Base-by-base conservation (phyloP, 53 echinoderm and acorn worm genomes). In the Mesocentrotus franciscanus region DNA sequence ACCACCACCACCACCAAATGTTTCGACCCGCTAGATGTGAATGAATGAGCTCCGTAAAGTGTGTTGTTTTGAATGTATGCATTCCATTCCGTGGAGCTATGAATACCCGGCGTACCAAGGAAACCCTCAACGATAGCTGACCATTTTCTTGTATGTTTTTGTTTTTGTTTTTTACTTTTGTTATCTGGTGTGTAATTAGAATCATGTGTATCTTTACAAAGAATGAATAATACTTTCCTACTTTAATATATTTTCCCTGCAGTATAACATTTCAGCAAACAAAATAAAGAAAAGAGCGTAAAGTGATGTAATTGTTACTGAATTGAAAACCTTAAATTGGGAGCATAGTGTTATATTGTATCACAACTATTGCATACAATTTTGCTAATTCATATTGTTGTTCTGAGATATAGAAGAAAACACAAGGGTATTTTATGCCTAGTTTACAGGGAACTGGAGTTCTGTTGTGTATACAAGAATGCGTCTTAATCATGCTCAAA, bases 21-120 rank as follows among this genome's bases (percentile, higher is more conserved):
- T 84, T 36, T 84, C 15, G 30, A 84, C 39, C 49, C 30, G 74
- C 74, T 74, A 74, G 74, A 74, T 74, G 74, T 74, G 30, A 10
- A 74, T 32, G 74, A 74, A 74, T 32, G 74, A 74, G 74, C 74
- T 74, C 24, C n/a, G 36, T 84, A 4, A 84, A 84, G 87, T 87
- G 87, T 87, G 84, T 84, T 76, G 24, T 78, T 49, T 36, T 84
- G 49, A 84, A 36, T 84, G 87, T 57, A 57, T 57, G 87, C 87
- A 87, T 87, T 87, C 87, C 87, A 87, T 13, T 56, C 58, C 58
- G 59, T 27, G 58, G 84, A 42, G 84, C 3, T 49, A 49, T 78
- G 84, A 27, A 84, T 15, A 30, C 12, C 84, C 2, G 34, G 5
- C 16, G 12, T 32, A 34, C 30, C 11, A 78, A 78, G 84, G 24